Evolutionary conservation across 2,888 invertebrate genomes (phyloP), one percentile per base, ranked within the genome.

Genomic region (Halictus ligatus): DNA sequence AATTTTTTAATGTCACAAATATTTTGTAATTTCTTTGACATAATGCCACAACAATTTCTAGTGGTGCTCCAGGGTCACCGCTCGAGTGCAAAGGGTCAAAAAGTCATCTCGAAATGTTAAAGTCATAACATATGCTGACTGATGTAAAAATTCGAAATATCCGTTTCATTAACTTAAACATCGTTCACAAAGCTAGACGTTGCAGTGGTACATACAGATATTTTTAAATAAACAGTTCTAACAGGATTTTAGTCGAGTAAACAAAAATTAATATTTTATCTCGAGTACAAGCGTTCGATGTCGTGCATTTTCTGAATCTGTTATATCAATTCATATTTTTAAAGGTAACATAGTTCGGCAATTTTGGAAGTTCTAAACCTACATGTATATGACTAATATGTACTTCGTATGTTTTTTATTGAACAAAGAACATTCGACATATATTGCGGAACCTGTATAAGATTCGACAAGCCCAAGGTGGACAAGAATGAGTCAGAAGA

Each of bases 391-490:
- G 54, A 21, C 21, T 54, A 54, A 29, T 29, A 15, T 43, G 10
- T 46, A 35, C 25, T 25, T 48, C 48, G 25, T 64, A 2, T 64
- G 21, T 25, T 25, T 25, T 71, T 54, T 71, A 1, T 46, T 15
- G 8, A 35, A 83, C 46, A 77, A 77, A 84, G 54, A 74, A 81
- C 25, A 40, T 54, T 76, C 18, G 18, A 2, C 21, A 29, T 74
- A 29, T 74, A 76, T 71, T 60, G 46, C 12, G 48, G 12, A 29
- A 71, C 88, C 76, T 76, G 74, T 29, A 76, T n/a, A 76, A 83
- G 85, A 87, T 92, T 91, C 80, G 46, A 75, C 43, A 58, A 78
- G 76, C 82, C 87, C 92, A 91, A 92, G 91, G 92, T 84, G 78
- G 83, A 75, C 89, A 67, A 73, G 74, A 81, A 75, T 92, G 92